phyloP scores from a whole-genome alignment of 2,113 vertebrate genomes.

The Dromiciops gliroides region DNA sequence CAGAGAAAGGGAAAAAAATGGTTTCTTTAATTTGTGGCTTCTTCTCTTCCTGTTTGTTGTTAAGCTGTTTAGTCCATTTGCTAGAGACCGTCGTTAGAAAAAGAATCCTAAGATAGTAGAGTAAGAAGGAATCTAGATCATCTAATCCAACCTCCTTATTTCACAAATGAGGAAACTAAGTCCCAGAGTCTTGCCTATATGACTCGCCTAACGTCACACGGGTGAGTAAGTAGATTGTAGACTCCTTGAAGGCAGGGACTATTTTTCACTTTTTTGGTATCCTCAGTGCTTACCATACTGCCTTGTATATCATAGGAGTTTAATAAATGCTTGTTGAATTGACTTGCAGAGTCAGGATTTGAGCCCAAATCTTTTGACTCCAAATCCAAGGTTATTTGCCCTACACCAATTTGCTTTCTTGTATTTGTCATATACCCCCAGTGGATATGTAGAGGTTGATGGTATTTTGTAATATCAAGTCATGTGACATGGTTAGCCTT shows the following conservation, averaged over 20 bases:
- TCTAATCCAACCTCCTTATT: not conserved
- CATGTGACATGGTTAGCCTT: slow-evolving; percentile 29
- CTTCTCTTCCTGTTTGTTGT: not conserved
- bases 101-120: slow-evolving; percentile 35
- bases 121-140: not conserved
- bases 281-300: not conserved
- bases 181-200: not conserved
- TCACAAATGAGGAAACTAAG: not conserved
- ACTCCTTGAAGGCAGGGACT: not conserved
- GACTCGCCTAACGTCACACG: not conserved
- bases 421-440: slow-evolving; percentile 12
- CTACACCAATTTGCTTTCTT: not conserved
- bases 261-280: not conserved
- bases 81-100: slow-evolving; percentile 17
- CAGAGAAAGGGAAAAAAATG: not conserved
- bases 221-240: not conserved
- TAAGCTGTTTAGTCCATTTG: slow-evolving; percentile 15
- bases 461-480: not conserved
- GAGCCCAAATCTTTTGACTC: not conserved
- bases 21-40: slow-evolving; percentile 16
- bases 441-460: slow-evolving; percentile 3
- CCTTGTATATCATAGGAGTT: not conserved
- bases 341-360: not conserved
- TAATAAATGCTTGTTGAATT: not conserved
- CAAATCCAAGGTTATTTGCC: not conserved